Evolutionary conservation across 2,888 invertebrate species (phyloP), one percentile per base, ranked within the genome.

Genomic region (Bruchidius siliquastri): DNA sequence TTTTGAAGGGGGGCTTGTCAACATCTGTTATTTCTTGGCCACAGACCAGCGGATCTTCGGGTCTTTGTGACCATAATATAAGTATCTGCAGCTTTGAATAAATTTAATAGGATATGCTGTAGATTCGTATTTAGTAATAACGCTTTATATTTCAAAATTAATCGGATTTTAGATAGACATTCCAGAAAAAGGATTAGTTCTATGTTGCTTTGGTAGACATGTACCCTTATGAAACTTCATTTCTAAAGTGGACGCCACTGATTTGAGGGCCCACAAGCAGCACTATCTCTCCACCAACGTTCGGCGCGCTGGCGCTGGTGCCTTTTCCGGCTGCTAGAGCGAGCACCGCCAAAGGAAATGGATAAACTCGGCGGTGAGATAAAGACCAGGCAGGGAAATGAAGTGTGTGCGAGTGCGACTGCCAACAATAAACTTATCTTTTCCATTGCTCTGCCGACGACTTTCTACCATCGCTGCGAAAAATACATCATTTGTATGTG

Each of bases 401-500:
- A 85, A 85, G 85, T 85, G 84, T 83, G 84, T 83, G 84, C 84
- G 85, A 85, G 84, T 83, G 84, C 83, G 84, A 84, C 83, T 82
- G 83, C 84, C 84, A 84, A 85, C 85, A 85, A 85, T 85, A 85
- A 84, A 85, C 85, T 85, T 85, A 85, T 85, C 85, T 85, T 84
- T 85, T 85, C 49, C 49, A 49, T 49, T 49, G 49, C 49, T 49
- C 8, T 18, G 18, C 49, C 49, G 49, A 49, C 49, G 49, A 49
- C 49, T 49, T 49, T 49, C 49, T 49, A 3, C 49, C 18, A 18
- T 8, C 18, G 49, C 49, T 13, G 83, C 80, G 83, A 83, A 83
- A 85, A 85, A 85, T 85, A 85, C 84, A 85, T 85, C 85, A 85
- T 86, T 86, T 85, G 85, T 85, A 85, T 85, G 84, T 85, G 83